phyloP scores from a whole-genome alignment of 1,140 invertebrate species.

The Tetragonula clypearis region DNA sequence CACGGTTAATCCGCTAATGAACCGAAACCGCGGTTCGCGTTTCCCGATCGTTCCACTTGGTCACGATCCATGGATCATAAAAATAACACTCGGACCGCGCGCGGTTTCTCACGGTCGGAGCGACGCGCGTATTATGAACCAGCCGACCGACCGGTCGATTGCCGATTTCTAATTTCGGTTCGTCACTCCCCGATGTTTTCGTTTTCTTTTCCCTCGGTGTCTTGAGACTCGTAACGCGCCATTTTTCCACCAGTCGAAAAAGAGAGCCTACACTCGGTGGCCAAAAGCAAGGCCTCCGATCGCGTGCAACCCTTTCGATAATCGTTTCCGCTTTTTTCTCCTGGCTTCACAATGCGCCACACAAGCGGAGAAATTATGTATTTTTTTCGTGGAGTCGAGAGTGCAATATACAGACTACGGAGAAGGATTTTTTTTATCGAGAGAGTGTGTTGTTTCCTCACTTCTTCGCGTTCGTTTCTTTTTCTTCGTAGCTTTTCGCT shows the following conservation, averaged over 20 bases:
- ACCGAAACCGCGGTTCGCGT: conserved; percentile 18
- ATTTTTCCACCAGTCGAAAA: conserved; percentile 37
- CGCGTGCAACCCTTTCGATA: conserved; percentile 29
- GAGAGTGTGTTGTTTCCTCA: background rate
- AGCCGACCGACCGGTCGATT: conserved; percentile 45
- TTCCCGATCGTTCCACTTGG: conserved; percentile 23
- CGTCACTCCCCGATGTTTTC: conserved; percentile 10
- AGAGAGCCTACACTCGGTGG: background rate
- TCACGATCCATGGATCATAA: conserved; percentile 56
- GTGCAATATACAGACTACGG: background rate
- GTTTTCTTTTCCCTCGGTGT: background rate
- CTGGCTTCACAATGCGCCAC: background rate
- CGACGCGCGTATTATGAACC: conserved; percentile 53
- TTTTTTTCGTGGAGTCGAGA: conserved; percentile 5
- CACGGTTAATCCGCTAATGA: conserved; percentile 37
- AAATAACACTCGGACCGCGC: conserved; percentile 48
- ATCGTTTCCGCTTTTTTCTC: background rate
- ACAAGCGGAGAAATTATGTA: background rate
- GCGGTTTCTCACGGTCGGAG: conserved; percentile 65
- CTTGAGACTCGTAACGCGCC: background rate
- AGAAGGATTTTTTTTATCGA: background rate
- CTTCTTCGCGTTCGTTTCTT: no score
- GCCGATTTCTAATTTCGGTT: conserved; percentile 57
- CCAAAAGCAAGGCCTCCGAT: conserved; percentile 10
- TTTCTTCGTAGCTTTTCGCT: background rate